phyloP scores from a whole-genome alignment of 1,140 invertebrate species.

The Zaprionus lachaisei region DNA sequence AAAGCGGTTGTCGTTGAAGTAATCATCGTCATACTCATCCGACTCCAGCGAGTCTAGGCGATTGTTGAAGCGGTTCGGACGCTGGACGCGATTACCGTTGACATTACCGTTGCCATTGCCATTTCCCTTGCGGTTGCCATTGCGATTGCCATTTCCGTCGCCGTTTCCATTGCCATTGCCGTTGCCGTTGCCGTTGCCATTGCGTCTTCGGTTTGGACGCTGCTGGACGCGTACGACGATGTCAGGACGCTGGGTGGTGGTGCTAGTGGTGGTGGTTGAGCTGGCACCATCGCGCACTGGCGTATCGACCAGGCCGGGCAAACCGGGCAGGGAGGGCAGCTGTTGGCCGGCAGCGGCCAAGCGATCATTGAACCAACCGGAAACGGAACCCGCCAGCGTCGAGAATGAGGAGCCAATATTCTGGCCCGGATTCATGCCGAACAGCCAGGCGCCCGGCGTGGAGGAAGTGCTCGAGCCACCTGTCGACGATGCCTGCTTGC shows the following conservation, averaged over 20 bases:
- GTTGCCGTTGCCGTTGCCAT: constrained; percentile 40
- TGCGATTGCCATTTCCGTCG: constrained; percentile 43
- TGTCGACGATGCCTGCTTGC: constrained; percentile 60
- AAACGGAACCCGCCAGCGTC: constrained; percentile 72
- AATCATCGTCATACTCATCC: constrained; percentile 71
- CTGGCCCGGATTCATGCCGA: constrained; percentile 76
- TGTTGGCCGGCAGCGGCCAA: constrained; percentile 66
- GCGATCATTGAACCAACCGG: constrained; percentile 81
- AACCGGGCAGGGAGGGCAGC: constrained; percentile 46
- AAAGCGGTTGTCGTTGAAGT: constrained; percentile 60
- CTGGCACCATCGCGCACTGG: constrained; percentile 59
- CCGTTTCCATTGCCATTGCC: constrained; percentile 33
- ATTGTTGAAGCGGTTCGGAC: constrained; percentile 66
- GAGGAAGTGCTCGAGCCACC: constrained; percentile 11
- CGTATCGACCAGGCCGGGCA: constrained; percentile 65
- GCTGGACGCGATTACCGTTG: constrained; percentile 41
- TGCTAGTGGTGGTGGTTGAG: constrained; percentile 48
- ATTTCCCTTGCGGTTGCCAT: constrained; percentile 36
- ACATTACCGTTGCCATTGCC: constrained; percentile 33
- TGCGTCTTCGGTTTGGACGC: constrained; percentile 52
- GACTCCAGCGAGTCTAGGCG: constrained; percentile 66
- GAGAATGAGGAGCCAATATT: constrained; percentile 70
- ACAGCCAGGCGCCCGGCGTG: constrained; percentile 64
- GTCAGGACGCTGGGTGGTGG: constrained; percentile 69
- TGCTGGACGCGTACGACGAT: constrained; percentile 75